Evolutionary conservation across 1,140 invertebrate species (phyloP).

Genomic region (Antheraea pernyi): DNA sequence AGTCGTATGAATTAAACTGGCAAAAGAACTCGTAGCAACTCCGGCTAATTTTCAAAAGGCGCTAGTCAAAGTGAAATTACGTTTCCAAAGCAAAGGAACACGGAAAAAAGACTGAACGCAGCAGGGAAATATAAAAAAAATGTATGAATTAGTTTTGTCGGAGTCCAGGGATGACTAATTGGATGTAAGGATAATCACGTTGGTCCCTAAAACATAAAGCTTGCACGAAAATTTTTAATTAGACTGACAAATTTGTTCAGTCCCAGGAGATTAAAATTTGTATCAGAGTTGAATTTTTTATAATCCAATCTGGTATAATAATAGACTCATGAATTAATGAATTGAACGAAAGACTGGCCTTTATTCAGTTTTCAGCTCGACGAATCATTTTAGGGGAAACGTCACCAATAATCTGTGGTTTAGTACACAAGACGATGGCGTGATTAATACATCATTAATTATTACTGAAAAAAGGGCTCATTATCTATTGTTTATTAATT

Average conservation of each 20-base stretch:
- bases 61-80: neutral
- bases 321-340: neutral
- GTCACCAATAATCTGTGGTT: too few relatives aligned
- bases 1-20: neutral
- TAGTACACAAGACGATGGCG: too few relatives aligned
- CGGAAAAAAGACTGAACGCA: neutral
- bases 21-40: neutral
- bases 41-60: neutral
- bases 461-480: too few relatives aligned
- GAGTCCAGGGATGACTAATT: neutral
- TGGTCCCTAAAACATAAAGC: neutral
- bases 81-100: neutral
- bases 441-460: too few relatives aligned
- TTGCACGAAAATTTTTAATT: neutral
- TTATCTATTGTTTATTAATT: too few relatives aligned
- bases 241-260: neutral
- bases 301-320: neutral
- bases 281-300: neutral
- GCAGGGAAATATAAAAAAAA: neutral
- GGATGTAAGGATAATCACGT: slow-evolving; percentile 1
- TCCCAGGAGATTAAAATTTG: neutral
- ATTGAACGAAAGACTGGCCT: too few relatives aligned
- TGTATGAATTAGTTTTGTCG: slow-evolving; percentile 3
- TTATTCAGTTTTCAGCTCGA: neutral
- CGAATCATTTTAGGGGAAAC: neutral